These are phyloP conservation scores for Leucopternis melanops DNA, from an alignment of 2,113 vertebrate species.

Conservation along the genomic window DNA sequence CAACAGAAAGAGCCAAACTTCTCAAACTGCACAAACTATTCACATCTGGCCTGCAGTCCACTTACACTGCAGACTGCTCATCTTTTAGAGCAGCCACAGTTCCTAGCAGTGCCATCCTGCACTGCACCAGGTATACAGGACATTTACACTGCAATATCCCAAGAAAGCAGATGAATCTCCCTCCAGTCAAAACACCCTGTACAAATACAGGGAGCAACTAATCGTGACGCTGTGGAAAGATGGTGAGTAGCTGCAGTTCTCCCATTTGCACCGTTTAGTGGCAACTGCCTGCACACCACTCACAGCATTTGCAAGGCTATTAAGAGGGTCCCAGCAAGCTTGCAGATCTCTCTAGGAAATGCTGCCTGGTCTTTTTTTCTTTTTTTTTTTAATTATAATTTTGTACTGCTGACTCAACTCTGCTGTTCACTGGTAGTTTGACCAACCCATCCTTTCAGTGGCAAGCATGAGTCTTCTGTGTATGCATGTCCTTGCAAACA, in stretches of 20 bases:
- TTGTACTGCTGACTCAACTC: neutral
- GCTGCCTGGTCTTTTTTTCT: neutral
- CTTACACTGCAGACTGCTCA: neutral
- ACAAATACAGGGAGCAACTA: too few species aligned
- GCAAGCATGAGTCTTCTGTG: neutral
- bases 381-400: neutral
- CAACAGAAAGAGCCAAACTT: neutral
- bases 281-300: neutral
- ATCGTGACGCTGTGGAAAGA: too few species aligned
- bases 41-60: neutral
- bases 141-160: neutral
- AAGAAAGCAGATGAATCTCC: too few species aligned
- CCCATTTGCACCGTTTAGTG: neutral
- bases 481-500: accelerated
- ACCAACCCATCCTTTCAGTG: neutral
- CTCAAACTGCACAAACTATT: neutral
- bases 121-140: accelerated
- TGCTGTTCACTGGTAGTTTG: neutral
- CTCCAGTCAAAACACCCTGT: too few species aligned
- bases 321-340: neutral
- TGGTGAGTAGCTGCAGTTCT: too few species aligned
- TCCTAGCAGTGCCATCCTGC: neutral
- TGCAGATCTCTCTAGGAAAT: neutral
- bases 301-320: neutral
- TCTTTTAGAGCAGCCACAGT: neutral